Base-by-base conservation (phyloP, 2,113 vertebrate genomes). In the Erythrocebus patas region DNA sequence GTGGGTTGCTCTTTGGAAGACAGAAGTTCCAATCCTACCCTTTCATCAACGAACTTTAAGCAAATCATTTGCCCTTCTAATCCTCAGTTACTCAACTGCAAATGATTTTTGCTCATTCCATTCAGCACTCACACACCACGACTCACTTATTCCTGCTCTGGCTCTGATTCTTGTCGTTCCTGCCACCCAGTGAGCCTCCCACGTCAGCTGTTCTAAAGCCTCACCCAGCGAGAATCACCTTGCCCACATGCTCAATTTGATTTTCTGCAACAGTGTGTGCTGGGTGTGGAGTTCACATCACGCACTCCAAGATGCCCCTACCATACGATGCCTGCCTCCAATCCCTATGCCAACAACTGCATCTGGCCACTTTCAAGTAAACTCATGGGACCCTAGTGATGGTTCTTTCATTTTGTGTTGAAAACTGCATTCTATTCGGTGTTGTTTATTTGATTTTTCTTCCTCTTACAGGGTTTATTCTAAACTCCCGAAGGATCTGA, bases 241-340 rank as follows among this genome's bases (percentile, higher is more conserved):
- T 93, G 27, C 52, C 55, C 50, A 45, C n/a, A 22, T 1, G n/a
- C 22, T 93, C 8, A 5, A 20, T 78, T 70, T 25, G 18, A 3
- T 50, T 78, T 55, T 32, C 4, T 88, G 16, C 9, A 10, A 50
- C 16, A 5, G 4, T 18, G 12, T 1, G 55, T 18, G n/a, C 14
- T 30, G 18, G 50, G 5, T 5, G 25, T 55, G 73, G 43, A 40
- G 45, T 82, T 76, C 83, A 52, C 23, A 59, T 38, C 43, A 35
- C 48, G 16, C 40, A 48, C 23, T 72, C 91, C 61, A 48, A 59
- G 80, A 18, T 45, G 40, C 25, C 52, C 48, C 40, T 55, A 1
- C 0, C 11, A 0, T n/a, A 22, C 23, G 25, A 3, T 32, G 2
- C 11, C 27, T 9, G 9, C 25, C 25, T 40, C 16, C 8, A 16